Percentiles rank a stretch among this genome's conserved stretches.
phyloP scores from a whole-genome alignment of 2,888 invertebrate species.

The Ophraella communa region DNA sequence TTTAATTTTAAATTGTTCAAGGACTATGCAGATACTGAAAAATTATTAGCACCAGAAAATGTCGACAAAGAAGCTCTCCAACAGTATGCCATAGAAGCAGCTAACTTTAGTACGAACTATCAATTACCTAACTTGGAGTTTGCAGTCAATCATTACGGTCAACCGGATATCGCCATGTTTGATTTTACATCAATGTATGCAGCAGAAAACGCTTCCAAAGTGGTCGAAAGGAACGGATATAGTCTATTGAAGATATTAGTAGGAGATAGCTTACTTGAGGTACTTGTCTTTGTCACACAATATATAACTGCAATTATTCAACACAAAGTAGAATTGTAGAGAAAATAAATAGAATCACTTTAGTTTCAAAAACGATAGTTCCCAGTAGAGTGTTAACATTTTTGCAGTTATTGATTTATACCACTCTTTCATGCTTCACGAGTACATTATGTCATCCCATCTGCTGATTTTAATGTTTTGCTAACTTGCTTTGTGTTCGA shows the following conservation, averaged over 20 bases:
- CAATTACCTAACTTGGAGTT: conserved; percentile 89
- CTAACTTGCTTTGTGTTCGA: too few relatives aligned
- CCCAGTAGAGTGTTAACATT: too few relatives aligned
- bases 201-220: conserved; percentile 92
- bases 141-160: conserved; percentile 96
- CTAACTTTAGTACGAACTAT: conserved; percentile 89
- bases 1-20: conserved; percentile 54
- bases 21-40: conserved; percentile 91
- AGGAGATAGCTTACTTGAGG: conserved; percentile 94
- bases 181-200: conserved; percentile 99
- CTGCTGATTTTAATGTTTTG: too few relatives aligned
- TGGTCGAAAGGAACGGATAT: conserved; percentile 75
- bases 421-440: too few relatives aligned
- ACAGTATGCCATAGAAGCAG: conserved; percentile 93
- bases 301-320: too few relatives aligned
- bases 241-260: conserved; percentile 88
- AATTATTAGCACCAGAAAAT: conserved; percentile 85
- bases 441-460: too few relatives aligned
- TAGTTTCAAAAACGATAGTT: too few relatives aligned
- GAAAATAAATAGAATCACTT: too few relatives aligned
- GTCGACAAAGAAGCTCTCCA: conserved; percentile 89
- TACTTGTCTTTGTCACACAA: too few relatives aligned
- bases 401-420: too few relatives aligned
- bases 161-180: conserved; percentile 97
- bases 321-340: too few relatives aligned